phyloP scores from a whole-genome alignment of 2,113 vertebrate genomes.

The Apeltes quadracus region DNA sequence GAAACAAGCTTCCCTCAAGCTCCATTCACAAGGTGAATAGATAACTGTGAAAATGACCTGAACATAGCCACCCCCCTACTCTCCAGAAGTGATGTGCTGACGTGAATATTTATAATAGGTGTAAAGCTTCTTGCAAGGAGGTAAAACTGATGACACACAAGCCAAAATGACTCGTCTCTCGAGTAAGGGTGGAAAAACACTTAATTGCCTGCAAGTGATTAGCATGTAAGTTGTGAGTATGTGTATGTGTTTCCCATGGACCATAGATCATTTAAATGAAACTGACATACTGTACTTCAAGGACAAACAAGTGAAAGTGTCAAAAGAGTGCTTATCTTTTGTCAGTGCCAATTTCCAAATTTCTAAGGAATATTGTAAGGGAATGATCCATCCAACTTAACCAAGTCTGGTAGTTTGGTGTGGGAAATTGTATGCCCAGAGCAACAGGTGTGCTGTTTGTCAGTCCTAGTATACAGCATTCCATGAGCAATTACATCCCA shows the following conservation, averaged over 20 bases:
- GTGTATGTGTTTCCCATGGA: background rate
- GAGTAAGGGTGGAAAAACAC: slow-evolving; percentile 48
- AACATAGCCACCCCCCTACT: slow-evolving; percentile 3
- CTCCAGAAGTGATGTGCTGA: slow-evolving; percentile 14
- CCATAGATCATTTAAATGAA: background rate
- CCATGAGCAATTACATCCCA: slow-evolving; percentile 67
- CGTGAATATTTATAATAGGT: slow-evolving; percentile 53
- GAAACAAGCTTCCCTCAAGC: background rate
- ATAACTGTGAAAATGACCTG: background rate
- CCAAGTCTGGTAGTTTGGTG: background rate
- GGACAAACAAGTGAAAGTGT: background rate
- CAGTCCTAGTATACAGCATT: slow-evolving; percentile 58
- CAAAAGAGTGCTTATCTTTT: too few species aligned
- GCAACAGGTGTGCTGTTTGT: slow-evolving; percentile 61
- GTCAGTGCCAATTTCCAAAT: background rate
- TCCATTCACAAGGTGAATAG: background rate
- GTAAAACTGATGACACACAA: slow-evolving; percentile 40
- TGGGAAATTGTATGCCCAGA: slow-evolving; percentile 38
- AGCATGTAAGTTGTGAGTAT: background rate
- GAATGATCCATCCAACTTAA: slow-evolving; percentile 5
- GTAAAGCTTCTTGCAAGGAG: slow-evolving; percentile 9
- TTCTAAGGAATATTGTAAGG: background rate
- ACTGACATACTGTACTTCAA: background rate
- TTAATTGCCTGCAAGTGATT: background rate
- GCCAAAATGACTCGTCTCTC: slow-evolving; percentile 38